Evolutionary conservation across 2,113 vertebrate species (phyloP), one percentile per base, ranked within the genome.

Genomic region (Sinocyclocheilus grahami): DNA sequence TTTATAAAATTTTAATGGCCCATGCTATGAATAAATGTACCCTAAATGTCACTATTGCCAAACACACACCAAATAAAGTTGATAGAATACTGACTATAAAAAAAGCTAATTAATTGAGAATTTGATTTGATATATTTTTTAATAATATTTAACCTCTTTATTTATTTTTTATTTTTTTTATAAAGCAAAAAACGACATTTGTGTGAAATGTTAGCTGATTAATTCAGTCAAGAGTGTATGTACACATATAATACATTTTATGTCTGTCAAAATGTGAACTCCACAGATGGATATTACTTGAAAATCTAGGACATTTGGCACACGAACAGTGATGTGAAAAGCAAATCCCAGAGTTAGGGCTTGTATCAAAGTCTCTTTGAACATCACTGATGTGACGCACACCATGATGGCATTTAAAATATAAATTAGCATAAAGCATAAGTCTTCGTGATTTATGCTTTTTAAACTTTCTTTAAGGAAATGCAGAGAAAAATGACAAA

Each of bases 331-430:
- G 27, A 65, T 83, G 30, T 60, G 63, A 8, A 69, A 51, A 30
- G 24, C 10, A 51, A 82, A 71, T 27, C 27, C 53, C 63, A 71
- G 18, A 72, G 65, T 33, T 24, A 33, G 46, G 18, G 62, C 20
- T 72, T 53, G 6, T 58, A 58, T 83, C 67, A 83, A 71, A 58
- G 82, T 83, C 82, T 83, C 20, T 72, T 83, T 83, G 65, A 55
- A 13, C 67, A 55, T 72, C 20, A 9, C 67, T 72, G 27, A 72
- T 83, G 82, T 39, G 18, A 72, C 0, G 18, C 46, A 0, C 82
- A 69, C 0, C 65, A 83, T 14, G 42, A 83, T 72, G 37, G 48
- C 48, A 12, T 58, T 83, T 55, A 37, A 83, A 83, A 83, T 72
- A 71, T 72, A 83, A 72, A 72, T 48, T 55, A 82, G 39, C 60